Evolutionary conservation across 2,797 vertebrate genomes (phyloP).

Genomic region (Mus minutoides): DNA sequence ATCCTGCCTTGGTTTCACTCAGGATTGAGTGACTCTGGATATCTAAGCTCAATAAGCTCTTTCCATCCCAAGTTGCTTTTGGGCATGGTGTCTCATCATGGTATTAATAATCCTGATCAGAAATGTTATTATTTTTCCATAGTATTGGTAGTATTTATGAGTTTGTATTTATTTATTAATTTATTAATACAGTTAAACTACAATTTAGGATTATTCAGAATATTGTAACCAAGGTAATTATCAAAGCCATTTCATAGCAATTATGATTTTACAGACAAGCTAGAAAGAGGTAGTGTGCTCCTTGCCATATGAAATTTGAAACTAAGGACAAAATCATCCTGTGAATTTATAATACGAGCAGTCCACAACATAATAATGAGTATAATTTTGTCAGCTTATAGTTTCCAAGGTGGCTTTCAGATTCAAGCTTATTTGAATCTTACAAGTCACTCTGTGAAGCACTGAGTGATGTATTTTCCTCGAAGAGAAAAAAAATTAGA

Average conservation of each 20-base stretch:
- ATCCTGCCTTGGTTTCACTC: not conserved
- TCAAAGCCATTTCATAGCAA: conserved; percentile 53
- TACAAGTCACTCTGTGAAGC: conserved; percentile 21
- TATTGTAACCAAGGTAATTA: conserved; percentile 62
- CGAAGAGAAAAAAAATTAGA: conserved; percentile 37
- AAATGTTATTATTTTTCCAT: conserved; percentile 35
- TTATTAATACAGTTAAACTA: conserved; percentile 53
- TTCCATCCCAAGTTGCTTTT: not conserved
- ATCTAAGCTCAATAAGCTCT: not conserved
- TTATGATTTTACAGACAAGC: conserved; percentile 57
- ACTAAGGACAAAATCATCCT: conserved; percentile 35
- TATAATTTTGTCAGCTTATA: conserved; percentile 4
- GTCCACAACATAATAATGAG: not conserved
- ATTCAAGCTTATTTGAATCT: not conserved
- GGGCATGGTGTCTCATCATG: not conserved
- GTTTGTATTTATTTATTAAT: not conserved
- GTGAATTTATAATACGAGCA: conserved; percentile 50
- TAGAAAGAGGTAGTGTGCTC: conserved; percentile 41
- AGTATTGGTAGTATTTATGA: conserved; percentile 24
- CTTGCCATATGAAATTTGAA: conserved; percentile 30
- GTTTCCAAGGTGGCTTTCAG: conserved; percentile 19
- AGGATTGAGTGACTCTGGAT: too few species aligned
- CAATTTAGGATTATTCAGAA: conserved; percentile 58
- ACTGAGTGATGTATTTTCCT: not conserved
- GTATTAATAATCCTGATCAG: not conserved